phyloP scores from a whole-genome alignment of 2,113 vertebrate genomes.

The Catharus bicknelli region DNA sequence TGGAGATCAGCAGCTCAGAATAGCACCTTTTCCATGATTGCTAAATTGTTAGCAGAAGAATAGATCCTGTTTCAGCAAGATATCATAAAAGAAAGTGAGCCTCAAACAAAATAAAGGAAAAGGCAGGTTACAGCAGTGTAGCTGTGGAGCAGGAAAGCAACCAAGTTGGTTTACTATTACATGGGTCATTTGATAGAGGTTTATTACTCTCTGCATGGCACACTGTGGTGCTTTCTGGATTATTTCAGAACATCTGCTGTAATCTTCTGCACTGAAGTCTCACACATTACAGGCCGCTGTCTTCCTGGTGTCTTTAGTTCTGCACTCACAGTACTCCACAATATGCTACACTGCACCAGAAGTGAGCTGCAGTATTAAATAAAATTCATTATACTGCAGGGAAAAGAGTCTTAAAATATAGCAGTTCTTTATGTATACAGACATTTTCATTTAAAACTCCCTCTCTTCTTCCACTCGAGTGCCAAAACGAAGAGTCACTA shows the following conservation, averaged over 20 bases:
- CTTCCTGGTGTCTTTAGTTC: not conserved
- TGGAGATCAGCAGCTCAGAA: not conserved
- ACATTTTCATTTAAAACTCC: conserved; percentile 17
- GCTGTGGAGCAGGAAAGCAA: not conserved
- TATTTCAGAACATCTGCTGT: conserved; percentile 2
- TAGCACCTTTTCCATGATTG: conserved; percentile 28
- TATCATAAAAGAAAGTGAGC: not conserved
- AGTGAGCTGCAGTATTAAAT: conserved; percentile 18
- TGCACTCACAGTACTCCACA: not conserved
- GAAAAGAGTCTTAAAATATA: conserved; percentile 23
- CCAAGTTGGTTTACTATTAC: not conserved
- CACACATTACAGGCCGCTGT: not conserved
- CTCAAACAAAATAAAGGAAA: not conserved
- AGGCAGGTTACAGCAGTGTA: conserved; percentile 5
- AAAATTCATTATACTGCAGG: conserved; percentile 34
- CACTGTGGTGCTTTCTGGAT: not conserved
- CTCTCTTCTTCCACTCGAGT: not conserved
- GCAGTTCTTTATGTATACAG: conserved; percentile 30
- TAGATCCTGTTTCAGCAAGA: not conserved
- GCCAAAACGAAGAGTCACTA: conserved; percentile 19
- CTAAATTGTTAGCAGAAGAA: not conserved
- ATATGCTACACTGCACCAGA: conserved; percentile 25
- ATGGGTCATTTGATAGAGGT: not conserved
- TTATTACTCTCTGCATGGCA: not conserved
- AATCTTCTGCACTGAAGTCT: conserved; percentile 18